Evolutionary conservation across 1,140 invertebrate genomes (phyloP), one percentile per base, ranked within the genome.

Genomic region (Cotesia vestalis): DNA sequence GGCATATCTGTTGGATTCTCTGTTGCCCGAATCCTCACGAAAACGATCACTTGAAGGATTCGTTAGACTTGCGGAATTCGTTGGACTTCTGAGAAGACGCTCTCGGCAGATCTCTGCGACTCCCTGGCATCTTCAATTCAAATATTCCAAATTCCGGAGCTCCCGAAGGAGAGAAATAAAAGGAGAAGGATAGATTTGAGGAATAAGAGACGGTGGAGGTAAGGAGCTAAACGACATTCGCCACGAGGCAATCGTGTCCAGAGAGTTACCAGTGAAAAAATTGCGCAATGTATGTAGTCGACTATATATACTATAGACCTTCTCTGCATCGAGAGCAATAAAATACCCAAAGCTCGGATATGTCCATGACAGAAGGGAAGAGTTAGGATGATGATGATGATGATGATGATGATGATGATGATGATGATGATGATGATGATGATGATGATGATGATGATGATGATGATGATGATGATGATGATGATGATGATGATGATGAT

Each of bases 151-250:
- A 70, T 70, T 70, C 68, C 57, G 34, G 57, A 38, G 67, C 67
- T 40, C 35, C 20, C 12, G 57, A 62, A 34, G 36, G 35, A 34
- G 11, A 62, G n/a, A 8, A 36, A 62, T 12, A 62, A 36, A 62
- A 62, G 34, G 36, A 11, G 6, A 38, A n/a, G 6, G 3, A 62
- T 4, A 55, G 12, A 55, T 55, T 20, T 20, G 27, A 27, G 20
- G 5, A 59, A 27, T 4, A 59, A 9, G 40, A 46, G 40, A 46
- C 0, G 5, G 8, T 46, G 11, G 11, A 71, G 67, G 64, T 59
- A 67, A 70, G 63, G 38, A 69, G 40, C 72, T 64, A 71, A 46
- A 66, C 73, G 71, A 60, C 53, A 60, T 73, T 71, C 71, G 62
- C 36, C 66, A 66, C 72, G 64, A 67, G 67, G 8, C 46, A 12